Conservation (phyloP, 2,888 invertebrate species). For the Caenorhabditis panamensis region DNA sequence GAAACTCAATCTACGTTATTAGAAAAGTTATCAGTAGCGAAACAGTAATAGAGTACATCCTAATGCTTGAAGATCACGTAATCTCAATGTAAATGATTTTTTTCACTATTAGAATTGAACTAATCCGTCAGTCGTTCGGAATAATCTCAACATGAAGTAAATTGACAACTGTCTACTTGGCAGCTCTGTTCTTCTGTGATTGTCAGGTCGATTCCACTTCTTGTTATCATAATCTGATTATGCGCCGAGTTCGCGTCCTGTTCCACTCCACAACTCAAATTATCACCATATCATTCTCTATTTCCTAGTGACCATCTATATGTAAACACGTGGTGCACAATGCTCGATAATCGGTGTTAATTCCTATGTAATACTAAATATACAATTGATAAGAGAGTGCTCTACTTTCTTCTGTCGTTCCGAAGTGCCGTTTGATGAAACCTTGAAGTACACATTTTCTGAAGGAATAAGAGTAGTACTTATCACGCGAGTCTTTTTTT, state of each 20-base stretch:
- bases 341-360: conserved; percentile 37
- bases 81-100: not conserved
- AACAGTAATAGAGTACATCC: no score
- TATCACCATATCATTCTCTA: not conserved
- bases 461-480: no score
- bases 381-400: conserved; percentile 22
- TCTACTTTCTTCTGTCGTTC: not conserved
- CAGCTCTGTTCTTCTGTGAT: no score
- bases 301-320: not conserved
- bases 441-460: no score
- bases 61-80: no score
- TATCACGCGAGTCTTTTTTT: conserved; percentile 16
- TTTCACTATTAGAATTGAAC: conserved; percentile 3
- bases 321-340: conserved; percentile 13
- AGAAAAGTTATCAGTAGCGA: no score
- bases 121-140: no score
- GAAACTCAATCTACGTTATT: no score
- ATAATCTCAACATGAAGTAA: no score
- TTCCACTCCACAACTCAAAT: not conserved
- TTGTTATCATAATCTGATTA: conserved; percentile 37
- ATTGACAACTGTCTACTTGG: not conserved
- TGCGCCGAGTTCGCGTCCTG: no score
- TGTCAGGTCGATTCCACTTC: no score
- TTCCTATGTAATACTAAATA: conserved; percentile 22
- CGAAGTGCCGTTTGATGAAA: not conserved